These are phyloP conservation scores for Zootoca vivipara DNA, from an alignment of 2,113 vertebrate genomes.

Conservation along the genomic window DNA sequence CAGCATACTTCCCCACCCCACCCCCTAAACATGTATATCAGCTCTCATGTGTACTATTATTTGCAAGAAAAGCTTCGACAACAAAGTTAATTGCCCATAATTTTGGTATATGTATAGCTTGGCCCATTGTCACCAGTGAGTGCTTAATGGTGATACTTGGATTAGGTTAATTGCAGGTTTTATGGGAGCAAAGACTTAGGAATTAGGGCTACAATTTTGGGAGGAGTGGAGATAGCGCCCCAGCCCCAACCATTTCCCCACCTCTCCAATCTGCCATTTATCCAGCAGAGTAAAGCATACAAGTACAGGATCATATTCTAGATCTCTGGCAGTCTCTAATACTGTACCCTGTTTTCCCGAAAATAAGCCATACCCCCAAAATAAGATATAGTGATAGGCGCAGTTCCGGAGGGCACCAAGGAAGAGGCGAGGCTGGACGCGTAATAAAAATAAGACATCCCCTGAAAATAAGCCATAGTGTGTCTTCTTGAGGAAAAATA, in stretches of 20 bases:
- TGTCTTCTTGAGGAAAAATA: too few relatives aligned
- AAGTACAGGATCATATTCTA: background rate
- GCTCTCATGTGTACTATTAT: background rate
- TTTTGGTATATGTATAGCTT: background rate
- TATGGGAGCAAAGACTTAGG: background rate
- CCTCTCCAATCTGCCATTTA: background rate
- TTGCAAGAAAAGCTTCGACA: background rate
- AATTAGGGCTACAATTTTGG: background rate
- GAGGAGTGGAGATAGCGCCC: background rate
- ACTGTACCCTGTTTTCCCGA: too few relatives aligned
- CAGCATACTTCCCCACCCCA: too few relatives aligned
- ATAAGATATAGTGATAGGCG: too few relatives aligned
- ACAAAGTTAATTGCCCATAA: background rate
- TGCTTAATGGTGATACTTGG: background rate
- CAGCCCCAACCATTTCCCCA: background rate
- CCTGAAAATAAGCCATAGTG: too few relatives aligned
- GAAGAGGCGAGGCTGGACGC: too few relatives aligned
- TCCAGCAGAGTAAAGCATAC: background rate
- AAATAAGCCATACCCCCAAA: too few relatives aligned
- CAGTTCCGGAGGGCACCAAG: too few relatives aligned
- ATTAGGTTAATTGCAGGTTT: background rate
- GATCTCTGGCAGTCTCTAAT: background rate
- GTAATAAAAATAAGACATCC: too few relatives aligned
- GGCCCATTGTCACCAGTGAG: background rate
- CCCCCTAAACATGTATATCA: background rate